Base-by-base conservation (phyloP, 2,797 vertebrate genomes). In the Gadopsis marmoratus region DNA sequence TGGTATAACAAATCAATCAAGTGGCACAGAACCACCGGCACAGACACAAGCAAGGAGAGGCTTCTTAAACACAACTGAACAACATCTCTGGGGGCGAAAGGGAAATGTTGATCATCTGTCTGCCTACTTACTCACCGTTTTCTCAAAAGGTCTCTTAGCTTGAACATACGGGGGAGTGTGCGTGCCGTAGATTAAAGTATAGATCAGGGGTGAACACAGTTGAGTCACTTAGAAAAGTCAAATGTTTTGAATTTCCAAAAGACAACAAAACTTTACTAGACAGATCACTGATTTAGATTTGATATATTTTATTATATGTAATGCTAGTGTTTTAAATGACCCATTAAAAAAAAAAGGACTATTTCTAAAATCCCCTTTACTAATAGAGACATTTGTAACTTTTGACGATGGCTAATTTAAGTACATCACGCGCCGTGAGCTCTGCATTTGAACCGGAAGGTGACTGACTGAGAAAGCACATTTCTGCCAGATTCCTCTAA, bases 31-130 rank as follows among this genome's bases (percentile, higher is more conserved):
- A n/a, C 23, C 16, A 29, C 11, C 8, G 1, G 50, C 41, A 11
- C 68, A 33, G 4, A 33, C 26, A 53, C 47, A 47, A 19, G 41
- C 23, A 33, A 56, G 13, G 2, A 51, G 13, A 55, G 58, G 43
- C 31, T 35, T 56, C 53, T 48, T 48, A 4, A 55, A 63, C 19
- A 48, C 21, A 23, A 39, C 51, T 41, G 23, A 62, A 29, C 19
- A 64, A 26, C 60, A 50, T 53, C 8, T 64, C 16, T 14, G 43
- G 31, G 11, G 73, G 33, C 12, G 47, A 54, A 39, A 74, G 33
- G 47, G 53, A 48, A 67, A 58, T 16, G 70, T 54, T 10, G 23
- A 62, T 79, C 8, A 37, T 29, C 56, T 43, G 66, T 70, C 48
- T 37, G 11, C 45, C 37, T 63, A 14, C 14, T 58, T 63, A 58